Base-by-base conservation (phyloP, 2,888 invertebrate species). In the Conchocele bisecta region DNA sequence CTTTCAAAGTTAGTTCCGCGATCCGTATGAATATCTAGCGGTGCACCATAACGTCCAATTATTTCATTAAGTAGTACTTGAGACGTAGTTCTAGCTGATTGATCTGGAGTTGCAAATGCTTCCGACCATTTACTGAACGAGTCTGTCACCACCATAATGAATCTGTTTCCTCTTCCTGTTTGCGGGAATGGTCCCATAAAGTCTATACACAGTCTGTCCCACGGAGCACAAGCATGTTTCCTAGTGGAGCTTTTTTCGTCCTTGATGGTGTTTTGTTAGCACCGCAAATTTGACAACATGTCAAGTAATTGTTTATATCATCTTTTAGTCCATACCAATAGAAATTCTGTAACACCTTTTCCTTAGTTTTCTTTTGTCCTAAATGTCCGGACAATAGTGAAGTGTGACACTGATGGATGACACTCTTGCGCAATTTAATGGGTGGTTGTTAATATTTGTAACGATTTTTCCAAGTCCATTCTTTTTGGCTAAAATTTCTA, bases 71-170 rank as follows among this genome's bases (percentile, higher is more conserved):
- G 22, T 1, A 77, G 64, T 13, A 41, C 35, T n/a, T 53, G n/a
- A 3, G 79, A 65, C 37, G 50, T 46, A 1, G 74, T 79, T n/a
- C 37, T 20, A 13, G 75, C 71, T 20, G 68, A 69, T 41, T 75
- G 69, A 35, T 80, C 72, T 11, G 65, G 63, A 11, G 78, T 48
- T 13, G 77, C 54, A 17, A 72, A 46, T 31, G 66, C 31, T 20
- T 75, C 75, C 3, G 53, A 54, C 78, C 78, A 75, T 35, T 66
- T 79, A 15, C 53, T 63, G 35, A 81, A 79, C 50, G 68, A 44
- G 37, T 81, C 77, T 3, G 54, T 75, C 1, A 75, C 66, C 2
- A 69, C 58, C 41, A 81, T 46, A n/a, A 80, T 67, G 56, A 68
- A 81, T 22, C 54, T 39, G 35, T 79, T 81, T 24, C 66, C 75